Base-by-base conservation (phyloP, 2,888 invertebrate species). In the Apodemia duryi region DNA sequence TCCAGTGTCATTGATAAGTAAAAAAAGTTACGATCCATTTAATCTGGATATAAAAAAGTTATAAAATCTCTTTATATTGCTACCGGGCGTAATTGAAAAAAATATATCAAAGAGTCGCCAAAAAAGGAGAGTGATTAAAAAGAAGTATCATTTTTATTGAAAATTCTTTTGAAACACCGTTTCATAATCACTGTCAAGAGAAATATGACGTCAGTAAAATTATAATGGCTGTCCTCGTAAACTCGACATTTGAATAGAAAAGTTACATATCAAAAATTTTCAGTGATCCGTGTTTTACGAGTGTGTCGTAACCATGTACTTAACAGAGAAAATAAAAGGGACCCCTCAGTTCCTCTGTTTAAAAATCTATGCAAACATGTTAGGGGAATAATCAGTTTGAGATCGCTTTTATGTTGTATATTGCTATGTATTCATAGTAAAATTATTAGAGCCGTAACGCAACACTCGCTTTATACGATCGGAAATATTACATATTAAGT, bases 191-290 rank as follows among this genome's bases (percentile, higher is more conserved):
- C 79, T 76, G 81, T 77, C 84, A 79, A 82, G 81, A 76, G 82
- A 83, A 88, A 88, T 90, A 89, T 84, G 86, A 87, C 79, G 82
- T 82, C 87, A 85, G 85, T 90, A 90, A 91, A 90, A 88, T 88
- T 85, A 86, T 91, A 90, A 91, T 87, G 85, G 86, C 79, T 77
- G 75, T 75, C 76, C 79, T 89, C 91, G 88, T 91, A 90, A 91
- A 89, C 77, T 77, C 78, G 73, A 74, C 85, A 89, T 91, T 91
- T 91, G 91, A 91, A 91, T 91, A 90, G 88, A 83, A 89, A 85
- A 86, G 90, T 91, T 85, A 91, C 91, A 90, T 91, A 91, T 91
- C 91, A 91, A 91, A 91, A 91, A 91, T 89, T 89, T 88, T 89
- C 91, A 90, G 83, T 89, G 90, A 91, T 90, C 91, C 91, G 89